These are phyloP conservation scores for Petrosia ficiformis DNA, from an alignment of 37 sponge, comb jelly and placozoan species.

Conservation along the genomic window DNA sequence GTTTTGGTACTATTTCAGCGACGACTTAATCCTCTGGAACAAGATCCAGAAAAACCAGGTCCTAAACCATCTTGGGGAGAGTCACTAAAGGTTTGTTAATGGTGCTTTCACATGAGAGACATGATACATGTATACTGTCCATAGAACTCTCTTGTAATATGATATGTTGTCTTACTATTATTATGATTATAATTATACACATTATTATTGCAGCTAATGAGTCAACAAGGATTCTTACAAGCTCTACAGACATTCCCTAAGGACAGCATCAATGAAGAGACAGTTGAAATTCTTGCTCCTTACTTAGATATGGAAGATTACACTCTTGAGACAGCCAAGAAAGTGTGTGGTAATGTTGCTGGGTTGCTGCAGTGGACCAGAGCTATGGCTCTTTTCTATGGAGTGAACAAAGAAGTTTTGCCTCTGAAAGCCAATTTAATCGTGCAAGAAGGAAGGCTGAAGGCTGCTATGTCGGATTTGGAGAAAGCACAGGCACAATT, in stretches of 20 bases:
- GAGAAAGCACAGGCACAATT: constrained; percentile 87
- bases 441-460: constrained; percentile 87
- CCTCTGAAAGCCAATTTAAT: constrained; percentile 95
- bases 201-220: constrained; percentile 61
- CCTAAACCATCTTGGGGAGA: constrained; percentile 96
- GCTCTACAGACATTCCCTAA: constrained; percentile 78
- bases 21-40: constrained; percentile 59
- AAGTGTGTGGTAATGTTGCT: constrained; percentile 98
- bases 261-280: constrained; percentile 96
- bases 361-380: constrained; percentile 94
- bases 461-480: constrained; percentile 75
- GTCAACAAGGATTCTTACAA: constrained; percentile 80
- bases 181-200: neutral
- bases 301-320: constrained; percentile 93
- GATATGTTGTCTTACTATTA: neutral
- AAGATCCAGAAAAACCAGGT: constrained; percentile 88
- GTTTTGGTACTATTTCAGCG: constrained; percentile 86
- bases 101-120: no score
- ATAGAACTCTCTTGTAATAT: neutral
- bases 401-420: constrained; percentile 95
- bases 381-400: constrained; percentile 93
- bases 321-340: constrained; percentile 90
- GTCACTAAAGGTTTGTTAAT: constrained; percentile 74
- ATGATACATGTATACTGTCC: neutral
- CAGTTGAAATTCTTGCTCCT: constrained; percentile 86